Conservation (phyloP, 2,113 vertebrate species). For the Emberiza fucata region DNA sequence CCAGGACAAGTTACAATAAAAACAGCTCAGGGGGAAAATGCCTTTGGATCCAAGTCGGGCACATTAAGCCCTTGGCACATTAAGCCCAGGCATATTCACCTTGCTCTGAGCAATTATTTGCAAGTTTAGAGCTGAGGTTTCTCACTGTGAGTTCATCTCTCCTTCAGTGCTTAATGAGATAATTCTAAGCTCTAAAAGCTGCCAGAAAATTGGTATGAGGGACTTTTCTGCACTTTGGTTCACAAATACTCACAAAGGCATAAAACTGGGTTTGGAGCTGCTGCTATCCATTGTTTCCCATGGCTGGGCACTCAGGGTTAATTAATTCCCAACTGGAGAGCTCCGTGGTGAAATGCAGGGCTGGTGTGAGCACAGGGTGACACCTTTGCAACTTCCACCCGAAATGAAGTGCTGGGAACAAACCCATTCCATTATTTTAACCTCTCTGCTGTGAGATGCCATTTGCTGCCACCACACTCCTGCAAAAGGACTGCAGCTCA, state of each 20-base stretch:
- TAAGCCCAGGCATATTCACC: neutral
- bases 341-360: neutral
- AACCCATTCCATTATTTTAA: neutral
- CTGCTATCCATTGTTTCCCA: neutral
- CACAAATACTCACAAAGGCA: neutral
- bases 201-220: neutral
- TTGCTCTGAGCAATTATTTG: neutral
- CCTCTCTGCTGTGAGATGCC: neutral
- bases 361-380: neutral
- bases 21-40: neutral
- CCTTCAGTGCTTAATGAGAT: neutral
- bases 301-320: neutral
- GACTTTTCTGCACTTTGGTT: neutral
- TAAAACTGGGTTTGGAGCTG: neutral
- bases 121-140: neutral
- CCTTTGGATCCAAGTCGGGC: neutral
- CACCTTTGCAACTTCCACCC: neutral
- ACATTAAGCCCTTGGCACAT: neutral
- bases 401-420: neutral
- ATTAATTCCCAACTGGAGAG: neutral
- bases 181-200: conserved; percentile 1
- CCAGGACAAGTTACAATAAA: neutral
- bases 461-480: neutral
- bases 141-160: neutral
- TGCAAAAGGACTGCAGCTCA: neutral